Conservation (phyloP, 2,888 invertebrate genomes). For the Leptinotarsa rubiginosa region DNA sequence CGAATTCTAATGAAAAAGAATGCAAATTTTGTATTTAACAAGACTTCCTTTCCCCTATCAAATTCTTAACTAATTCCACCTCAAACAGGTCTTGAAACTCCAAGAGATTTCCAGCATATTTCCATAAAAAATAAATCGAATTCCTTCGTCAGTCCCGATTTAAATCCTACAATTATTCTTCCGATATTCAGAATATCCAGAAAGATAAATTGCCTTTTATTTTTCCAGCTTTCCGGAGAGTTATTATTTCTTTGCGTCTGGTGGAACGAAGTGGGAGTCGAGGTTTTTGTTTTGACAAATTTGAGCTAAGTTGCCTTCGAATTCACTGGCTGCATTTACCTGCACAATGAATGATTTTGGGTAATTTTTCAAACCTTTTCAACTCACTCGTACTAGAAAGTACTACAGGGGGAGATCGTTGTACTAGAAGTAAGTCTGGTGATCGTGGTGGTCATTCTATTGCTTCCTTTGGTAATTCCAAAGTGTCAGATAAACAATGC, state of each 20-base stretch:
- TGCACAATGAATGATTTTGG: no score
- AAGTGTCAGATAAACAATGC: no score
- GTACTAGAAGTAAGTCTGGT: not conserved
- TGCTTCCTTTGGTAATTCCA: not conserved
- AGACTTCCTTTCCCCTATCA: not conserved
- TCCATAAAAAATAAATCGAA: slow-evolving; percentile 15
- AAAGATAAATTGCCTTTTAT: not conserved
- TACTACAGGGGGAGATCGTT: no score
- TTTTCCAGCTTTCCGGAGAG: not conserved
- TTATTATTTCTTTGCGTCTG: not conserved
- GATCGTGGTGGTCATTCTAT: not conserved
- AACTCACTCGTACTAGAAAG: no score
- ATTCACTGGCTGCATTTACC: not conserved
- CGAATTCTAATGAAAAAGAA: no score
- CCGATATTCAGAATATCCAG: not conserved
- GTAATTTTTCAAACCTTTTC: no score
- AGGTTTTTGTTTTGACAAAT: not conserved
- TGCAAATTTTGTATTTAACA: no score
- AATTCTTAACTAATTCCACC: not conserved
- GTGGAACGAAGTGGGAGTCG: not conserved
- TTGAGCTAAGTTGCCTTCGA: not conserved
- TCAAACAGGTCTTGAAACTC: not conserved
- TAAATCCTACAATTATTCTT: not conserved
- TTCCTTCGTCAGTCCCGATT: not conserved
- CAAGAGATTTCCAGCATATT: not conserved